Evolutionary conservation across 23 tunicate genomes (phyloP).

Genomic region (Styela clava): DNA sequence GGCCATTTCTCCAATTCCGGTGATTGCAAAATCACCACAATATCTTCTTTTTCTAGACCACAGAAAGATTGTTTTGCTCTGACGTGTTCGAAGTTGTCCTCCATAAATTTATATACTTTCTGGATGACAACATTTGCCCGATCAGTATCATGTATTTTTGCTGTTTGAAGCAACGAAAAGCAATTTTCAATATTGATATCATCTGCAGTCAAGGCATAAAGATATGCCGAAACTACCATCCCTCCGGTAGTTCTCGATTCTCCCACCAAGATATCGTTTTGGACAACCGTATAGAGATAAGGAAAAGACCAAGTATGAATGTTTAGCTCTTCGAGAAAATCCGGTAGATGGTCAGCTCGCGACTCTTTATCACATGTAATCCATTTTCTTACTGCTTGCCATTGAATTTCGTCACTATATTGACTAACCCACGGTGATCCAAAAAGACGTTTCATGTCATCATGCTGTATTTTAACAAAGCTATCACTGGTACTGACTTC

Average conservation of each 20-base stretch:
- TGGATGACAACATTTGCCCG: not conserved
- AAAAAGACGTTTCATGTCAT: not conserved
- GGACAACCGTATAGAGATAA: not conserved
- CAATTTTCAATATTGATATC: not conserved
- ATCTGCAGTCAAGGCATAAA: not conserved
- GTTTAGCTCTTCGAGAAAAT: not conserved
- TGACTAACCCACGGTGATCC: not conserved
- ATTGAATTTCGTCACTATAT: not conserved
- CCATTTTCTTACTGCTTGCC: not conserved
- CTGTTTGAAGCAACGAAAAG: not conserved
- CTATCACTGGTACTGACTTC: not conserved
- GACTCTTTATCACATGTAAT: not conserved
- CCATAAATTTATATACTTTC: not conserved
- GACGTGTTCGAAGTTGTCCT: not conserved
- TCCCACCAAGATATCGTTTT: not conserved
- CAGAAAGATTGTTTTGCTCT: not conserved
- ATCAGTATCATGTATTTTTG: too few relatives aligned
- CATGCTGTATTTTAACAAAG: not conserved
- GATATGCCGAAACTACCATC: not conserved
- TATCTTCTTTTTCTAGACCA: not conserved
- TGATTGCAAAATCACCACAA: not conserved
- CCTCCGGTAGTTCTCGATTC: not conserved
- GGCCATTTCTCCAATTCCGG: not conserved
- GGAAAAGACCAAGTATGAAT: not conserved
- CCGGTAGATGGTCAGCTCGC: not conserved